A percentile compares a stretch with the other conserved stretches of the same genome.
Conservation (phyloP, 2,797 vertebrate genomes). For the Mus spretus region DNA sequence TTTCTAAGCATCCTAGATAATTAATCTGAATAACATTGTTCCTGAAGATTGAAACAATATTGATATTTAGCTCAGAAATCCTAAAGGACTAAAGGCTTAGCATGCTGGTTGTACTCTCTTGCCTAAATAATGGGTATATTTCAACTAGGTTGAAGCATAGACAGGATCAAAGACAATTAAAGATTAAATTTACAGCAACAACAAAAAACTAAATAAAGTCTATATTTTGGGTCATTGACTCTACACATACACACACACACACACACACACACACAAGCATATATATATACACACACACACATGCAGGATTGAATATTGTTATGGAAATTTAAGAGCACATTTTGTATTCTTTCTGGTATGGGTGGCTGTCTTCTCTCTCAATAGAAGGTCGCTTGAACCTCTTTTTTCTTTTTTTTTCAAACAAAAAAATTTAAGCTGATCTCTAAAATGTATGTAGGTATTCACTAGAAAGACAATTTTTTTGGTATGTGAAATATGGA, state of each 20-base stretch:
- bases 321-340: slow-evolving; percentile 71
- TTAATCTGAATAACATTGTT: background rate
- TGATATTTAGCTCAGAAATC: background rate
- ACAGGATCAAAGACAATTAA: slow-evolving; percentile 69
- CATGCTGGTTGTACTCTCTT: slow-evolving; percentile 29
- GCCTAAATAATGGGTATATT: slow-evolving; percentile 42
- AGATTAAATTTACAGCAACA: slow-evolving; percentile 53
- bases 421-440: background rate
- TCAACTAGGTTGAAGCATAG: slow-evolving; percentile 51
- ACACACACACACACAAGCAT: too few relatives aligned
- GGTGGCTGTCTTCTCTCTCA: background rate
- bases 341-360: slow-evolving; percentile 22
- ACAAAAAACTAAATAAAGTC: slow-evolving; percentile 59
- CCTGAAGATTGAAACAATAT: slow-evolving; percentile 18
- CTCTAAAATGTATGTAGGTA: background rate
- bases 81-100: slow-evolving; percentile 17
- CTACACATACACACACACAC: background rate
- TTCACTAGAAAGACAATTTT: slow-evolving; percentile 1
- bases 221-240: slow-evolving; percentile 63
- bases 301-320: slow-evolving; percentile 3
- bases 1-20: background rate
- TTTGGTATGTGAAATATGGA: slow-evolving; percentile 11
- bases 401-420: background rate
- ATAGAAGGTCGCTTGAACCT: slow-evolving; percentile 28
- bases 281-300: too few relatives aligned